Evolutionary conservation across 2,797 vertebrate species (phyloP), one percentile per base, ranked within the genome.

Genomic region (Hemibagrus guttatus): DNA sequence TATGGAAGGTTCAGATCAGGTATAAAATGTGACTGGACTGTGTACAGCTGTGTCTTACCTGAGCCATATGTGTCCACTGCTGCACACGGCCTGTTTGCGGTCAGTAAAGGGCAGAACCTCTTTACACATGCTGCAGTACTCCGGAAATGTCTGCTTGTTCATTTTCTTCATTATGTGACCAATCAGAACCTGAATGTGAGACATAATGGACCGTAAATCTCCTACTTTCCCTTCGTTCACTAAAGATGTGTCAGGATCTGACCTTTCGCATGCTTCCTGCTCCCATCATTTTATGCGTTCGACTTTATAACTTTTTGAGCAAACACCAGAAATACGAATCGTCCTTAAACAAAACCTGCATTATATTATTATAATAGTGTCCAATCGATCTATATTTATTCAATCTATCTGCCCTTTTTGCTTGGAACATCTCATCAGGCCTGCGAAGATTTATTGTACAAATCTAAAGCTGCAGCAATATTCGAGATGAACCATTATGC

Each of bases 81-180:
- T 92, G 90, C 98, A 99, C 52, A 94, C 91, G 0, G 97, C 95
- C 89, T 97, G 96, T 42, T 96, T 98, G 92, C 95, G 95, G 90
- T 99, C 96, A 0, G 95, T 96, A 94, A 99, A 99, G 0, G 98
- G 97, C 91, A 99, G 90, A 90, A 97, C 92, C 87, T 96, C 97
- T 86, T 97, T 97, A 90, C 98, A 99, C 92, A 99, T 86, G 78
- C 95, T 97, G 92, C 98, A 99, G 93, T 96, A 95, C 94, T 99
- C 98, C 0, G 95, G 95, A 91, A 98, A 99, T 0, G 95, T 97
- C 93, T 99, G 98, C 91, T 98, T 99, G 95, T 97, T 97, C 96
- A 99, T 96, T 93, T 99, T 99, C 91, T 99, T 99, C 91, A 95
- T 96, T 89, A 99, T 96, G 91, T 99, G 98, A 87, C 97, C 97